These are phyloP conservation scores for Lepus americanus DNA, from an alignment of 2,113 vertebrate species.

Conservation along the genomic window DNA sequence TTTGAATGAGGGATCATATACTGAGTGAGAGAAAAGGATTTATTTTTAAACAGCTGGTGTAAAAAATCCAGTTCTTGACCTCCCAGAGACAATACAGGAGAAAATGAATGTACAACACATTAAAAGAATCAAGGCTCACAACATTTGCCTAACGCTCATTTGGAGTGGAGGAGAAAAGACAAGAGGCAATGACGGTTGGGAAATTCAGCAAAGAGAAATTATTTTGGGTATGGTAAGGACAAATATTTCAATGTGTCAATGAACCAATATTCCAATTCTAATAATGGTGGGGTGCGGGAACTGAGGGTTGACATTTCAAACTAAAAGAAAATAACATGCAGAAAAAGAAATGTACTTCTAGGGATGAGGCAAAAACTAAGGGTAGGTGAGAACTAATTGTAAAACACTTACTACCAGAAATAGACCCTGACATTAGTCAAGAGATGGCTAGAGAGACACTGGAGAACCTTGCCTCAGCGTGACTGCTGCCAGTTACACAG, in stretches of 20 bases:
- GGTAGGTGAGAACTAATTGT: neutral
- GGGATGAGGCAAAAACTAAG: neutral
- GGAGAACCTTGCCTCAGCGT: neutral
- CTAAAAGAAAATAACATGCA: neutral
- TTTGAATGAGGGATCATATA: neutral
- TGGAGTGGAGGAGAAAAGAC: neutral
- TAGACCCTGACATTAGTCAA: neutral
- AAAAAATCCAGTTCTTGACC: neutral
- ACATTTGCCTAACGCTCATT: neutral
- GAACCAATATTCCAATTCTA: neutral
- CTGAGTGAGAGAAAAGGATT: neutral
- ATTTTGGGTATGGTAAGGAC: neutral
- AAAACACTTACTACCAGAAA: neutral
- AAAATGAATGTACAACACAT: neutral
- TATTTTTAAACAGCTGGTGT: neutral
- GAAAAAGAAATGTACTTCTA: neutral
- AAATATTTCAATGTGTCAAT: neutral
- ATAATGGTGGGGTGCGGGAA: neutral
- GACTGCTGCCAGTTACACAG: neutral
- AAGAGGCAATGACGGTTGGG: neutral
- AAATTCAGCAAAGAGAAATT: neutral
- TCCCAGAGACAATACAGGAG: neutral
- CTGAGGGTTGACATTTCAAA: neutral
- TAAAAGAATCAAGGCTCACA: neutral
- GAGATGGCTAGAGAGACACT: neutral